phyloP scores from a whole-genome alignment of 2,113 vertebrate species.

The Copsychus sechellarum region DNA sequence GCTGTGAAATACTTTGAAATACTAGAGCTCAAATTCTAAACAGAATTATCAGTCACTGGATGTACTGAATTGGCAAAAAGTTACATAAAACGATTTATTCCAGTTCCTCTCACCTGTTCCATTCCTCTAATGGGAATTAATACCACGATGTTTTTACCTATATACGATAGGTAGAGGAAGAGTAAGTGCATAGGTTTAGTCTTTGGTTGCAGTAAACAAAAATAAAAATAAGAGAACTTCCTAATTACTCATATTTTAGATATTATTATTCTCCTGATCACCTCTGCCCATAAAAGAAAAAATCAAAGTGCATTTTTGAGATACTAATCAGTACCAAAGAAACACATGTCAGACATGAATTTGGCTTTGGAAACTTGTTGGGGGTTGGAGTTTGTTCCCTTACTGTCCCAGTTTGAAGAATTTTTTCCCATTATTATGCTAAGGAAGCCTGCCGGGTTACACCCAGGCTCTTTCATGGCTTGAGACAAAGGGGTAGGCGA shows the following conservation, averaged over 20 bases:
- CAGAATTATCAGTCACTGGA: neutral
- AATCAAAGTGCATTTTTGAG: neutral
- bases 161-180: neutral
- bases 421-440: too few species aligned
- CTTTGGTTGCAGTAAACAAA: neutral
- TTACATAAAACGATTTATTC: neutral
- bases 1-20: neutral
- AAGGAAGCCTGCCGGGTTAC: too few species aligned
- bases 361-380: neutral
- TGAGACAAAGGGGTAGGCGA: too few species aligned
- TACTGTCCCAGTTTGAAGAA: too few species aligned
- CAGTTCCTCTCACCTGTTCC: neutral
- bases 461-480: too few species aligned
- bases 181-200: neutral
- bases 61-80: neutral
- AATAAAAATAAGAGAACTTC: neutral
- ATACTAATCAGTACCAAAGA: neutral
- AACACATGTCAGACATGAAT: neutral
- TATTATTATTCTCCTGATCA: neutral
- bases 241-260: neutral
- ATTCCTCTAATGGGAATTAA: neutral
- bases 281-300: neutral
- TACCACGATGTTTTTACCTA: neutral
- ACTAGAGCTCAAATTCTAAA: neutral
- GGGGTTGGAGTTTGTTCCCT: too few species aligned